Evolutionary conservation across 2,888 invertebrate genomes (phyloP), one percentile per base, ranked within the genome.

Genomic region (Rutpela maculata): DNA sequence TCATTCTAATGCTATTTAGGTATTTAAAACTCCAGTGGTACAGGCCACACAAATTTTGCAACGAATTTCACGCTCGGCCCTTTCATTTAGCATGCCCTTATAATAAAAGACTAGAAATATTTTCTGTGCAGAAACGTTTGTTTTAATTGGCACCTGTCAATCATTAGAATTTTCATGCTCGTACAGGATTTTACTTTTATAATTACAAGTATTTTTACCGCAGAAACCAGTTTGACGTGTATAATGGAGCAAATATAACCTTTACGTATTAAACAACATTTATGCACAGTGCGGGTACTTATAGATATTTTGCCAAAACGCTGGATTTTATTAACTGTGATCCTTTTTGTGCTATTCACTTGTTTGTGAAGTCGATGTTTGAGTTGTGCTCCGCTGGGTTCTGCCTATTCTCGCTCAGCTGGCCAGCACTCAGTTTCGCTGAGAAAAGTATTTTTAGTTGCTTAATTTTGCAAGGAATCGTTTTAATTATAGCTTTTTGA

Each of bases 21-120:
- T 60, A 70, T 60, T 70, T 70, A 70, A 38, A 19, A 38, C n/a
- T 35, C 15, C 35, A 56, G n/a, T 57, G 26, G 35, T 19, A 63
- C 11, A 35, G 74, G 67, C 74, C 74, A 74, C 74, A 74, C 74
- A 18, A 38, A 74, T 31, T 59, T 66, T 38, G 18, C 57, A 59
- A 31, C 1, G 4, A 18, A 67, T 74, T 67, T 66, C 55, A 59
- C 66, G 65, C 55, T 65, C 66, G 31, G 43, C 19, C 67, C 67
- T 60, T 67, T 59, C 59, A 67, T 57, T 67, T 74, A 70, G 10
- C 56, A n/a, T 17, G 31, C 38, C 15, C n/a, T 10, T n/a, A 38
- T 38, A 60, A 50, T 70, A 70, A 60, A 70, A 50, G 60, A 43
- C 60, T 22, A 22, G 38, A 43, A 31, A 31, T 59, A 19, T 43